Evolutionary conservation across 2,113 vertebrate species (phyloP).

Genomic region (Grus americana): DNA sequence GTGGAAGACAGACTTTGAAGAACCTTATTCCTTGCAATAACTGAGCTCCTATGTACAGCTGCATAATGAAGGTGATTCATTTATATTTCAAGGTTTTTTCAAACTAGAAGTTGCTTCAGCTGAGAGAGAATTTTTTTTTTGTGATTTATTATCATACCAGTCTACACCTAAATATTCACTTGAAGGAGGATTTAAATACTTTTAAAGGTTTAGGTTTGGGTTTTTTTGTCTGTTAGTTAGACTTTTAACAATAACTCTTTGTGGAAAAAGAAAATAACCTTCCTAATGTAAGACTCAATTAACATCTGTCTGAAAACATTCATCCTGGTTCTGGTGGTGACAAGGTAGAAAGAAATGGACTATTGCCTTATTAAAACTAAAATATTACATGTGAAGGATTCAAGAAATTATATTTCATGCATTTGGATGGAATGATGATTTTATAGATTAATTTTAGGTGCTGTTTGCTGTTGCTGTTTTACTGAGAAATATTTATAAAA

Average conservation of each 20-base stretch:
- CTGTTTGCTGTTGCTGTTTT: neutral
- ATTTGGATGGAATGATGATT: neutral
- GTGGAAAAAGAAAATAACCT: neutral
- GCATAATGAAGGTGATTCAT: conserved; percentile 3
- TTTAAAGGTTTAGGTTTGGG: neutral
- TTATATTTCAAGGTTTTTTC: neutral
- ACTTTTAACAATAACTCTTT: neutral
- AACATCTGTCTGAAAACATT: neutral
- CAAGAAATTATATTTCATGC: neutral
- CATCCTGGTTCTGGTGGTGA: neutral
- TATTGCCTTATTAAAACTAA: neutral
- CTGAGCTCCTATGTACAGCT: neutral
- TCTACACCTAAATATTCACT: neutral
- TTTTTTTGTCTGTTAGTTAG: neutral
- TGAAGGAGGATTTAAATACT: neutral
- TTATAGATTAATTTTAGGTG: neutral
- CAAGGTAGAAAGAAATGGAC: neutral
- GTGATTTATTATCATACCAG: neutral
- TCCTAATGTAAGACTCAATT: neutral
- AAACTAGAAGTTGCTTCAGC: neutral
- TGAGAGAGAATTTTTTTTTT: neutral
- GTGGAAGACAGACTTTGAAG: neutral
- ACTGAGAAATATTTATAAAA: neutral
- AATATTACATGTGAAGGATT: neutral
- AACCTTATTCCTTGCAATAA: neutral